phyloP scores from a whole-genome alignment of 2,888 invertebrate species.

The Carpatolechia fugitivella region DNA sequence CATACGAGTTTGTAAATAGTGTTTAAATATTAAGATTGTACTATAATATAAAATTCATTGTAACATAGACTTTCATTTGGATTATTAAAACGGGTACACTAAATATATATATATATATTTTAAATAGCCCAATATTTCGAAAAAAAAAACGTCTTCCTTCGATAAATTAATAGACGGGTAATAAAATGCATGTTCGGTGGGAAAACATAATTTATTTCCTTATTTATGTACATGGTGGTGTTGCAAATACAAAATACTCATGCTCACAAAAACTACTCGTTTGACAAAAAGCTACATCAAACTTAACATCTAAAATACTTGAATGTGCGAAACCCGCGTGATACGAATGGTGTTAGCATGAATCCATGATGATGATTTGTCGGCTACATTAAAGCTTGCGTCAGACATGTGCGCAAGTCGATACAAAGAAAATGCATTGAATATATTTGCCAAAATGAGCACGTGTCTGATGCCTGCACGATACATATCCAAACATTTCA shows the following conservation, averaged over 20 bases:
- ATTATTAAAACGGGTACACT: too few species aligned
- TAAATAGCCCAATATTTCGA: too few species aligned
- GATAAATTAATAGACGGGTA: too few species aligned
- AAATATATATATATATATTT: too few species aligned
- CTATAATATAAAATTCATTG: slow-evolving; percentile 1
- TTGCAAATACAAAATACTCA: slow-evolving; percentile 54
- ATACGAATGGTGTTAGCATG: slow-evolving; percentile 52
- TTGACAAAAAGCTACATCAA: slow-evolving; percentile 55
- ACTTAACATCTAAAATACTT: slow-evolving; percentile 42
- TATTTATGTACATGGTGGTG: slow-evolving; percentile 67
- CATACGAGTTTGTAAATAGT: neutral
- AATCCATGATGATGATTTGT: slow-evolving; percentile 22
- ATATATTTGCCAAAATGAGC: neutral
- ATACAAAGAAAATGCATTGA: too few species aligned
- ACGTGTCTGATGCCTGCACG: too few species aligned
- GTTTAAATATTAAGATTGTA: neutral
- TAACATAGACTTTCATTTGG: neutral
- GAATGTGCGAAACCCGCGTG: slow-evolving; percentile 52
- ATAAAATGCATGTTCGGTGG: slow-evolving; percentile 42
- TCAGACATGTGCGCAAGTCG: neutral
- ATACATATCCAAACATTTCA: neutral
- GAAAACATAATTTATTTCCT: slow-evolving; percentile 71
- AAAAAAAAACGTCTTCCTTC: too few species aligned
- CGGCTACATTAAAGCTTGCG: neutral
- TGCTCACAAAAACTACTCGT: slow-evolving; percentile 27